Conservation (phyloP, 2,888 invertebrate species). For the Mellilla xanthometata region DNA sequence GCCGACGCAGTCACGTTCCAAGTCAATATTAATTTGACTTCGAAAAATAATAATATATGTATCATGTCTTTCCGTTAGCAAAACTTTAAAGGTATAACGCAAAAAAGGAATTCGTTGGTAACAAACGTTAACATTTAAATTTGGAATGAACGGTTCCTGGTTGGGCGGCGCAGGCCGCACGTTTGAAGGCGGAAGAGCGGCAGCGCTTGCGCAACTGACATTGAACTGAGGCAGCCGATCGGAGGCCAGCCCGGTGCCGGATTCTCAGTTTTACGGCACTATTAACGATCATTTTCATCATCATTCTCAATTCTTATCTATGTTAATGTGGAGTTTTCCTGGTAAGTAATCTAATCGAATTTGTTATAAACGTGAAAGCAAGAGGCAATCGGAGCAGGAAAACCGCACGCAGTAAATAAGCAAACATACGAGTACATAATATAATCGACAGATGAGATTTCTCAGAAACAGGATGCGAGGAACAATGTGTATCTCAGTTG, state of each 20-base stretch:
- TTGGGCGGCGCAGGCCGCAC: slow-evolving; percentile 48
- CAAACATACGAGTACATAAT: slow-evolving; percentile 42
- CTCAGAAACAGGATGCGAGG: slow-evolving; percentile 54
- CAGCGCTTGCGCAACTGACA: slow-evolving; percentile 80
- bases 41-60: too few relatives aligned
- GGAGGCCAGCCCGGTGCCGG: slow-evolving; percentile 68
- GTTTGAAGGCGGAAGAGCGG: slow-evolving; percentile 74
- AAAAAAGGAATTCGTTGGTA: slow-evolving; percentile 3
- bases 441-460: slow-evolving; percentile 48
- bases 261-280: slow-evolving; percentile 48
- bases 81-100: too few relatives aligned
- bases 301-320: slow-evolving; percentile 32
- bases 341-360: slow-evolving; percentile 22
- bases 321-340: slow-evolving; percentile 39
- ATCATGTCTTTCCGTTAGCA: too few relatives aligned
- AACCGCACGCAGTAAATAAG: slow-evolving; percentile 36
- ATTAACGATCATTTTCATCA: slow-evolving; percentile 57
- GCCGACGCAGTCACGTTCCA: slow-evolving; percentile 19
- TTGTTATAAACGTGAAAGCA: slow-evolving; percentile 25
- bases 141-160: slow-evolving; percentile 64
- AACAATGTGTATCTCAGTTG: slow-evolving; percentile 39
- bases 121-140: slow-evolving; percentile 53
- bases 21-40: too few relatives aligned
- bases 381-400: slow-evolving; percentile 47
- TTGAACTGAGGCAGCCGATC: slow-evolving; percentile 69